Conservation (phyloP, 2,797 vertebrate genomes). For the Lutjanus campechanus region DNA sequence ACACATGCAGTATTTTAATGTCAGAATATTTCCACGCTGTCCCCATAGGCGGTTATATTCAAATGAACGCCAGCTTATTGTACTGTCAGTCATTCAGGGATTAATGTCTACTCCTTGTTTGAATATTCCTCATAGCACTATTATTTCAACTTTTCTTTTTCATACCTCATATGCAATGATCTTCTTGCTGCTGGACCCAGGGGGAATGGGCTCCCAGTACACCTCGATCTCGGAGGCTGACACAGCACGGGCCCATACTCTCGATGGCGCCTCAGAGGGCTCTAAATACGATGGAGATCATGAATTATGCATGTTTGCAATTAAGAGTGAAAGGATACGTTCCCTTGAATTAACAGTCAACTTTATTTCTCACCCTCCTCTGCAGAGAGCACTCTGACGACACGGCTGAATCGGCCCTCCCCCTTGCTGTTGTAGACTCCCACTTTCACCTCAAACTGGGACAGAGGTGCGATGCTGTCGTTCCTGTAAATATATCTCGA, state of each 20-base stretch:
- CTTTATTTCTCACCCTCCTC: slow-evolving; percentile 86
- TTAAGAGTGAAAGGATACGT: slow-evolving; percentile 20
- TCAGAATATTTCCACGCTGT: slow-evolving; percentile 62
- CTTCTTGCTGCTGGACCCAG: slow-evolving; percentile 83
- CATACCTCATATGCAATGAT: slow-evolving; percentile 91
- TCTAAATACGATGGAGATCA: slow-evolving; percentile 55
- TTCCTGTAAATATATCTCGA: slow-evolving; percentile 90
- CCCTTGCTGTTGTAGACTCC: slow-evolving; percentile 90
- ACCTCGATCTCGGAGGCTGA: slow-evolving; percentile 90
- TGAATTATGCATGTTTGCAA: slow-evolving; percentile 31
- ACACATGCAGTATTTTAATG: slow-evolving; percentile 47
- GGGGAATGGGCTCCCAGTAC: slow-evolving; percentile 87
- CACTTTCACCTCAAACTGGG: slow-evolving; percentile 92
- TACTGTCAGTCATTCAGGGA: slow-evolving; percentile 59
- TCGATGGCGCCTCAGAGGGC: slow-evolving; percentile 86
- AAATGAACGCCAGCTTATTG: slow-evolving; percentile 56
- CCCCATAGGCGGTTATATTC: slow-evolving; percentile 47
- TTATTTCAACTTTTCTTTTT: slow-evolving; percentile 40
- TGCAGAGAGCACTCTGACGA: slow-evolving; percentile 87
- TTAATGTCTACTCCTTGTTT: slow-evolving; percentile 52
- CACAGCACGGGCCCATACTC: slow-evolving; percentile 79
- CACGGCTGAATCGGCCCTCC: slow-evolving; percentile 87
- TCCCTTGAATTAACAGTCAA: slow-evolving; percentile 13
- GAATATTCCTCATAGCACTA: slow-evolving; percentile 30
- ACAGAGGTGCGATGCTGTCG: slow-evolving; percentile 87